Evolutionary conservation across 1,140 invertebrate species (phyloP).

Genomic region (Papilio helenus): DNA sequence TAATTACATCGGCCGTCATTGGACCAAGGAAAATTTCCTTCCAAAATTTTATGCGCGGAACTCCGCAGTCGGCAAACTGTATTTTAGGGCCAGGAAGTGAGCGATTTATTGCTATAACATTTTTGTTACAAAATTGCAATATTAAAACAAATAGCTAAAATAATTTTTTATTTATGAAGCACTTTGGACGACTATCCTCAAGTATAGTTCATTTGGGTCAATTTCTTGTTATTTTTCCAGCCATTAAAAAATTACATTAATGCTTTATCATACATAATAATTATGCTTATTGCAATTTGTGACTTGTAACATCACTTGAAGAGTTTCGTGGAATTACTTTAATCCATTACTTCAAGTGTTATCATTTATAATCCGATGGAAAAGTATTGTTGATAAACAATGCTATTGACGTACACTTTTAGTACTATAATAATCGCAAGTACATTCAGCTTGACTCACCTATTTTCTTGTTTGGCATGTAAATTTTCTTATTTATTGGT

Average conservation of each 20-base stretch:
- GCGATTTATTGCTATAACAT: neutral
- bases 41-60: conserved; percentile 12
- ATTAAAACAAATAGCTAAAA: neutral
- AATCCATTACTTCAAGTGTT: neutral
- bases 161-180: too few relatives aligned
- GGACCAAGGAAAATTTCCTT: conserved; percentile 7
- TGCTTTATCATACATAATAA: neutral
- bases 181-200: too few relatives aligned
- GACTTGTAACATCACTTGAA: neutral
- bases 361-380: neutral
- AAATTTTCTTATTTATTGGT: too few relatives aligned
- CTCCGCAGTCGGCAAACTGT: neutral
- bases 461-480: too few relatives aligned
- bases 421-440: neutral
- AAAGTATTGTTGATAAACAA: conserved; percentile 3
- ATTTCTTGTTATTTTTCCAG: too few relatives aligned
- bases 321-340: neutral
- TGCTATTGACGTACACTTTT: neutral
- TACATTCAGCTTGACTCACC: neutral
- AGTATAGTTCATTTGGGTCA: too few relatives aligned
- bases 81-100: neutral
- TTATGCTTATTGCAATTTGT: neutral
- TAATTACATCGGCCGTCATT: conserved; percentile 36
- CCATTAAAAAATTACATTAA: too few relatives aligned
- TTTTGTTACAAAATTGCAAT: neutral